Evolutionary conservation across 2,888 invertebrate species (phyloP).

Genomic region (Seladonia tumulorum): DNA sequence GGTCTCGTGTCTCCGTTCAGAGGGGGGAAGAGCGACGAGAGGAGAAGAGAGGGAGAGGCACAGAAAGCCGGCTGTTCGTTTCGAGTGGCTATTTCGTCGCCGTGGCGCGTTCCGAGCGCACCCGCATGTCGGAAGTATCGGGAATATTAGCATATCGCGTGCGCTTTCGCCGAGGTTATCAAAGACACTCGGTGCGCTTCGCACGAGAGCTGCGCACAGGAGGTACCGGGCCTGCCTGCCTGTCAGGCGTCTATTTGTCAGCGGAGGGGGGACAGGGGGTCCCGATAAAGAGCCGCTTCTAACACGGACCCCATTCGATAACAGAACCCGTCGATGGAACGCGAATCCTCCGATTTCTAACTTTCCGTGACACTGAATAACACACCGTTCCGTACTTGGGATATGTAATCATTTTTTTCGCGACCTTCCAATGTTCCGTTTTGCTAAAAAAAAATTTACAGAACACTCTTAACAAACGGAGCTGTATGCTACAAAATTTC

Average conservation of each 20-base stretch:
- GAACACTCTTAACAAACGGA: too few species aligned
- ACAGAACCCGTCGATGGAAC: background rate
- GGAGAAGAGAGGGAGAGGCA: background rate
- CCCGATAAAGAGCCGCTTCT: background rate
- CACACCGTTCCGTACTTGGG: background rate
- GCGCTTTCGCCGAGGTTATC: constrained; percentile 69
- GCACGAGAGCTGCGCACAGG: constrained; percentile 26
- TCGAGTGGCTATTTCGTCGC: constrained; percentile 41
- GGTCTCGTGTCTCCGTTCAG: background rate
- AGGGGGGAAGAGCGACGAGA: background rate
- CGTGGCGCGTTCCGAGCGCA: constrained; percentile 17
- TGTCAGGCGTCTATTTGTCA: background rate
- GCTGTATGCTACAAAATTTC: background rate
- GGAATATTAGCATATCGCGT: constrained; percentile 73
- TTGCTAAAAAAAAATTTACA: too few species aligned
- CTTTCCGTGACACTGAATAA: background rate
- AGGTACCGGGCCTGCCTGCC: background rate
- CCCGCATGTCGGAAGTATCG: constrained; percentile 56
- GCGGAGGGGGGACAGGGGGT: background rate
- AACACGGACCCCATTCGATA: background rate
- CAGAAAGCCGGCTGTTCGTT: constrained; percentile 17
- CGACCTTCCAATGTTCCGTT: too few species aligned
- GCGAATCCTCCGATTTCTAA: background rate
- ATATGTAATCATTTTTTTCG: too few species aligned
- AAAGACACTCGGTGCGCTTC: constrained; percentile 37